phyloP scores from a whole-genome alignment of 2,797 vertebrate species.

The Megalops cyprinoides region DNA sequence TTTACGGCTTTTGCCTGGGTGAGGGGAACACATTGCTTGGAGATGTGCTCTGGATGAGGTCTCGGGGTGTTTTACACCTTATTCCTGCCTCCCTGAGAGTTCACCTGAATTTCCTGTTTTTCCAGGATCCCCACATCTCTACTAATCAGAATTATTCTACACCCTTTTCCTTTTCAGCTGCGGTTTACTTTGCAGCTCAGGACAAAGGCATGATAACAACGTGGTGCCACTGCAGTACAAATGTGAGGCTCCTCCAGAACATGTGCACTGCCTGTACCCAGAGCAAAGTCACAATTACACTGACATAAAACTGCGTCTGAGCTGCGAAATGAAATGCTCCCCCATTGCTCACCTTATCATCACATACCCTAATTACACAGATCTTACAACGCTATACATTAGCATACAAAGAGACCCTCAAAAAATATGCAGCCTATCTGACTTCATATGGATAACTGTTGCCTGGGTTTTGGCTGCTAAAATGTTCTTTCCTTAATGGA shows the following conservation, averaged over 20 bases:
- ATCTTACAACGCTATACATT: neutral
- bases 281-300: neutral
- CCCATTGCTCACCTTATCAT: neutral
- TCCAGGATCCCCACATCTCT: neutral
- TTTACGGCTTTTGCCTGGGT: neutral
- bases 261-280: neutral
- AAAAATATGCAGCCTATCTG: neutral
- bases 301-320: neutral
- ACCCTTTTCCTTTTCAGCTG: no score
- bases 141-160: neutral
- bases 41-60: neutral
- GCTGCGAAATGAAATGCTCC: neutral
- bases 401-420: neutral
- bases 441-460: neutral
- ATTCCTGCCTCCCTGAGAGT: no score
- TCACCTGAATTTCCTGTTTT: neutral
- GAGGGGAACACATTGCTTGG: neutral
- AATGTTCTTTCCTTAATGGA: conserved; percentile 55
- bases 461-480: neutral
- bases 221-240: neutral
- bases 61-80: no score
- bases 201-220: neutral
- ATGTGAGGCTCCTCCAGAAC: neutral
- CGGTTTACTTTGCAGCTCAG: no score
- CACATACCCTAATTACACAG: neutral